These are phyloP conservation scores for Silurus aristotelis DNA, from an alignment of 2,797 vertebrate genomes.

Conservation along the genomic window DNA sequence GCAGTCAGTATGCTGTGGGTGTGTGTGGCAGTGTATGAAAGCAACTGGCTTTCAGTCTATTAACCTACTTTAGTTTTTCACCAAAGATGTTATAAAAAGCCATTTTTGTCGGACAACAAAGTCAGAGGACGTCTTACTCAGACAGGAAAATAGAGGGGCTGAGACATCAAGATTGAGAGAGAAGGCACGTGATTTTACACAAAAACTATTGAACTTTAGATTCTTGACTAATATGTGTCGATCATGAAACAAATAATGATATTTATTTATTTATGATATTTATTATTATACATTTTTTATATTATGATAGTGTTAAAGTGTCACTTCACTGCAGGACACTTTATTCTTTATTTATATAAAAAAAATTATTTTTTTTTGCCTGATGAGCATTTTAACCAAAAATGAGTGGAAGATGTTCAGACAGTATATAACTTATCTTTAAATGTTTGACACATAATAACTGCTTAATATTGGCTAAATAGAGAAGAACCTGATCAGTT, in stretches of 20 bases:
- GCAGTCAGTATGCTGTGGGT: not conserved
- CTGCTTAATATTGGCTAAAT: not conserved
- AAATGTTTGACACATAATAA: not conserved
- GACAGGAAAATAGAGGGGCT: not conserved
- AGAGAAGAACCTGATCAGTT: not conserved
- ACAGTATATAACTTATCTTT: not conserved
- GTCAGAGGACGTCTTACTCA: not conserved
- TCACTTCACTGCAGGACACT: not conserved
- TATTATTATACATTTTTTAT: no score
- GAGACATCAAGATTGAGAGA: not conserved
- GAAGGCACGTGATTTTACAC: not conserved
- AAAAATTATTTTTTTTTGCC: not conserved
- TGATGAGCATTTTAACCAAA: not conserved
- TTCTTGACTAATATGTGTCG: not conserved
- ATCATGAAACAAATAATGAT: no score
- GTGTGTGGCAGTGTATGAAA: not conserved
- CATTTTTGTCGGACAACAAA: not conserved
- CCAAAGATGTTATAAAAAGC: not conserved
- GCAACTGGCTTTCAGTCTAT: conserved; percentile 17
- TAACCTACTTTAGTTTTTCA: conserved; percentile 23
- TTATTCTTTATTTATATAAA: not conserved
- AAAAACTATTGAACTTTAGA: not conserved
- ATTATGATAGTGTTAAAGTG: not conserved
- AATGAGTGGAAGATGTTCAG: not conserved
- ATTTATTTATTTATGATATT: no score